Evolutionary conservation across 2,888 invertebrate genomes (phyloP), one percentile per base, ranked within the genome.

Genomic region (Pachydiplax longipennis): DNA sequence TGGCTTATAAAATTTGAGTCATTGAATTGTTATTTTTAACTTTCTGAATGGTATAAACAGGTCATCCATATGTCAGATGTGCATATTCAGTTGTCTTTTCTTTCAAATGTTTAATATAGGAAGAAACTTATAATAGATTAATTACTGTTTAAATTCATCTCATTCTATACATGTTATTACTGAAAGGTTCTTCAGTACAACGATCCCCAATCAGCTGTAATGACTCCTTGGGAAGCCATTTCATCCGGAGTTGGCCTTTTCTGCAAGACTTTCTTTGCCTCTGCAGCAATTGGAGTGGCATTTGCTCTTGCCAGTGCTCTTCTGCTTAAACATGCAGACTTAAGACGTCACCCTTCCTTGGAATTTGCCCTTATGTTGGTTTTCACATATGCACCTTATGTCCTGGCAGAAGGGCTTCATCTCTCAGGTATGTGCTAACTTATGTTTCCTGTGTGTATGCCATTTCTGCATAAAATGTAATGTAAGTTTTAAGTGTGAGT

Each of bases 351-450:
- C 95, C 99, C 99, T 0, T 99, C 99, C 10, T 95, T 99, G 91
- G 99, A 99, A 94, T 99, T 99, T 95, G 99, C 98, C 80, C 97
- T 99, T 95, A 99, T 99, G 98, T 94, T 99, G 92, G 98, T 99
- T 81, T 99, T 99, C 93, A 99, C 99, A 2, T 99, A 99, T 94
- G 98, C 98, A 13, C 99, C 99, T 0, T 99, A 99, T 94, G 99
- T 99, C 2, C 95, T 99, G 91, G 99, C 99, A 80, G 99, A 99
- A 95, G 99, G 99, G 48, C 96, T 99, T 92, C 98, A 98, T 94
- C 94, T 99, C 91, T 99, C 98, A 92, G 99, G 98, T 97, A 94
- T 93, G 92, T 92, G 40, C 53, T 37, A 37, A 37, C 37, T 37
- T 37, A 37, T 5, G 37, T 53, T 53, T 3, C 15, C 8, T 53